Percentiles rank a stretch among this genome's conserved stretches.
Conservation (phyloP, 2,888 invertebrate species). For the Thysanoteuthis rhombus region DNA sequence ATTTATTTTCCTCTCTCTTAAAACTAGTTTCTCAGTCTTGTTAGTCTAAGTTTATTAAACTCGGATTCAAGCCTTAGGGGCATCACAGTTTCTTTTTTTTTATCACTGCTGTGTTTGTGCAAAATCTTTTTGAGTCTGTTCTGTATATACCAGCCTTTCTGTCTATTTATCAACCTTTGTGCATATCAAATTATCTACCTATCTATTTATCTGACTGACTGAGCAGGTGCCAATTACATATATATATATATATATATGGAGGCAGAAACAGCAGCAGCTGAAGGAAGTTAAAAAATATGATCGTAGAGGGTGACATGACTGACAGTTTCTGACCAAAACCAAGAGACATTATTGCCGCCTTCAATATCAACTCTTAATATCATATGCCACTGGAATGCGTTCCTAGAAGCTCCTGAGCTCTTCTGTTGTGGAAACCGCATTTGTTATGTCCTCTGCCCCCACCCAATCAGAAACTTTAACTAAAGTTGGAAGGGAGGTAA, state of each 20-base stretch:
- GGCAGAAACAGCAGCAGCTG: no score
- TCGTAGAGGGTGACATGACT: background rate
- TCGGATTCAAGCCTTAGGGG: background rate
- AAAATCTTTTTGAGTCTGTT: background rate
- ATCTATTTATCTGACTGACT: background rate
- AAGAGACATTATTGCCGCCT: background rate
- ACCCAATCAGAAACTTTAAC: no score
- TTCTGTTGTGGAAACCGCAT: no score
- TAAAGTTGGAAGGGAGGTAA: no score
- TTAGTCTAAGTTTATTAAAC: background rate
- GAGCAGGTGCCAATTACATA: background rate
- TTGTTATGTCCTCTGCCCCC: no score
- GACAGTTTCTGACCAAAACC: background rate
- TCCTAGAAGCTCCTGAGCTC: no score
- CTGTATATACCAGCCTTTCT: background rate
- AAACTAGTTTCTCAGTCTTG: background rate
- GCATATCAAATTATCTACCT: background rate
- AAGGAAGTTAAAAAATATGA: background rate
- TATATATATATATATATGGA: no score
- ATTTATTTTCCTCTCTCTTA: no score
- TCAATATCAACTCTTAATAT: no score
- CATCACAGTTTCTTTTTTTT: background rate
- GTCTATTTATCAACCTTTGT: background rate
- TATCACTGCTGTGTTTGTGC: background rate
- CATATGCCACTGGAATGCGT: no score